Conservation (phyloP, 2,113 vertebrate genomes). For the Malurus alboscapulatus region DNA sequence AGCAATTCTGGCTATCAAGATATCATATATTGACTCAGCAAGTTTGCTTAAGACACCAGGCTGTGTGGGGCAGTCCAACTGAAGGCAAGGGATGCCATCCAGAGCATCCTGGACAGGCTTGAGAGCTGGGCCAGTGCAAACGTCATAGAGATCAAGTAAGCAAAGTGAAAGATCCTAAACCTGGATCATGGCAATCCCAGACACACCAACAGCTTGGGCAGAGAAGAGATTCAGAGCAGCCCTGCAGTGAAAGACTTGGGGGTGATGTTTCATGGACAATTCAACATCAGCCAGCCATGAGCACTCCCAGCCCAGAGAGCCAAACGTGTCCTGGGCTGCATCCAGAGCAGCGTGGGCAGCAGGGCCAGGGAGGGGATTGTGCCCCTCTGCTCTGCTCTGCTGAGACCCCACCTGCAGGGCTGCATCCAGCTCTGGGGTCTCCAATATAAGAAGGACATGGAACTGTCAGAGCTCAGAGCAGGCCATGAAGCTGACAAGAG, state of each 20-base stretch:
- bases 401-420: background rate
- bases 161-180: rapidly evolving
- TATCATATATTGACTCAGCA: background rate
- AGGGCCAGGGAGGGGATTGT: background rate
- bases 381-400: background rate
- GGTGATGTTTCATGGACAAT: too few species aligned
- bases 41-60: background rate
- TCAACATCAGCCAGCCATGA: too few species aligned
- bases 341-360: rapidly evolving
- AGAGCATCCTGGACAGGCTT: background rate
- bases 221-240: background rate
- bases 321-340: background rate
- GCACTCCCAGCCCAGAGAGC: background rate
- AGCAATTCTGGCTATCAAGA: background rate
- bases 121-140: background rate
- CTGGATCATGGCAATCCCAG: background rate
- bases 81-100: background rate
- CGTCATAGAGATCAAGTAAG: background rate
- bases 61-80: rapidly evolving
- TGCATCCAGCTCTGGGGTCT: background rate
- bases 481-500: background rate
- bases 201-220: background rate
- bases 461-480: background rate
- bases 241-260: background rate
- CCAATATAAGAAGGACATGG: background rate